These are phyloP conservation scores for Pseudomugil gertrudae DNA, from an alignment of 2,797 vertebrate genomes.

Conservation along the genomic window DNA sequence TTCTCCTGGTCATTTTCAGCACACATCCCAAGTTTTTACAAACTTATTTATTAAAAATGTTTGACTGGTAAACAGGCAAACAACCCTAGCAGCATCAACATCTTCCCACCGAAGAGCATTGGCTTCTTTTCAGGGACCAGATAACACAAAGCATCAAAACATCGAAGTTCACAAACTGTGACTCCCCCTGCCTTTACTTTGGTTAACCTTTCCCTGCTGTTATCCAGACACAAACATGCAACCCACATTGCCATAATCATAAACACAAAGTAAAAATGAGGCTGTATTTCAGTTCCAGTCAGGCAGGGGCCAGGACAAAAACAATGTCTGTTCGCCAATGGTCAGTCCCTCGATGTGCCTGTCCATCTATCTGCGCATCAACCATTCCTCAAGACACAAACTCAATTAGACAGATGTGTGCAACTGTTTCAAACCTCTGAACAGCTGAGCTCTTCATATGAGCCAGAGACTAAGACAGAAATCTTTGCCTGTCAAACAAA, in stretches of 20 bases:
- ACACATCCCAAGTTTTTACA: neutral
- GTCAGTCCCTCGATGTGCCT: slow-evolving; percentile 36
- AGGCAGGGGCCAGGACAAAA: slow-evolving; percentile 50
- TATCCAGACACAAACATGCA: slow-evolving; percentile 72
- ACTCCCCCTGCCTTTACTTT: slow-evolving; percentile 59
- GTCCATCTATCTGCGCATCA: slow-evolving; percentile 27
- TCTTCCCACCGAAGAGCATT: neutral
- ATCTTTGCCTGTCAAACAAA: slow-evolving; percentile 53
- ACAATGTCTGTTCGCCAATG: slow-evolving; percentile 41
- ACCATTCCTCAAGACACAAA: slow-evolving; percentile 20
- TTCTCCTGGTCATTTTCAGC: slow-evolving; percentile 25
- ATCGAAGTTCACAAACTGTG: slow-evolving; percentile 56
- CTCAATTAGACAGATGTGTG: slow-evolving; percentile 29
- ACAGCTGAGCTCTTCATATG: slow-evolving; percentile 37
- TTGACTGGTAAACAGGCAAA: slow-evolving; percentile 6
- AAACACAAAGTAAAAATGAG: slow-evolving; percentile 59
- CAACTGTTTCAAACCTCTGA: slow-evolving; percentile 17
- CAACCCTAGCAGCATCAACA: slow-evolving; percentile 19
- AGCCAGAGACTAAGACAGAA: slow-evolving; percentile 35
- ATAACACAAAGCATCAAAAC: slow-evolving; percentile 67
- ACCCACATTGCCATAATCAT: slow-evolving; percentile 59
- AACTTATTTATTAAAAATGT: neutral
- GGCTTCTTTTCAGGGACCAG: slow-evolving; percentile 34
- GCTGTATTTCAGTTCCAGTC: slow-evolving; percentile 33
- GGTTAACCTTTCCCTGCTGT: slow-evolving; percentile 65